Base-by-base conservation (phyloP, 2,888 invertebrate genomes). In the Rotaria macrura region DNA sequence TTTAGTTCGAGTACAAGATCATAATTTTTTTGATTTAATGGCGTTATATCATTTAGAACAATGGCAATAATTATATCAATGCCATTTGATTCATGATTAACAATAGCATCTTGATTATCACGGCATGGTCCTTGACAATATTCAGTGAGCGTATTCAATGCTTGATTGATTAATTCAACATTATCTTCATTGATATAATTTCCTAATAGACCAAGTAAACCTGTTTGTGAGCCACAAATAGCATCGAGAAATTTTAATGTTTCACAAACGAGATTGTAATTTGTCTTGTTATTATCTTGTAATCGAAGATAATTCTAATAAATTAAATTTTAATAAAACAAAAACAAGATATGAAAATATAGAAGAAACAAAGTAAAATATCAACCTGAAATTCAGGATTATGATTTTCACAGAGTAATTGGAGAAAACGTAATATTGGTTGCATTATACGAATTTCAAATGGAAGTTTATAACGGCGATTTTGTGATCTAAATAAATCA, bases 211-310 rank as follows among this genome's bases (percentile, higher is more conserved):
- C 99, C 99, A 38, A 99, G 93, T 17, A 97, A 97, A n/a, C 99
- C 99, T 0, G 98, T 99, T 6, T 98, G 99, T 85, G 97, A 97
- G 47, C 99, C 99, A 91, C 99, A 99, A 88, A 99, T 97, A 90
- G 97, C 97, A 91, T 99, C 99, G 89, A 99, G 92, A 91, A 99
- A 99, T 94, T 96, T 95, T 12, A 99, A 93, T 0, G 97, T 98
- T 92, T 99, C 97, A 0, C 97, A 97, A 2, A 99, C 97, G 87
- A 99, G 92, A 92, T 99, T 99, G 91, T 95, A 96, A 90, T 97
- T 96, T 2, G 95, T 95, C 91, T 98, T 97, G 92, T 96, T 96
- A 91, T 95, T 95, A 55, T 57, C 57, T 91, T 99, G 99, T 91
- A 95, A 94, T 12, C 98, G 93, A 20, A 99, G 92, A 85, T 96